Evolutionary conservation across 2,888 invertebrate genomes (phyloP), one percentile per base, ranked within the genome.

Genomic region (Amorpha juglandis): DNA sequence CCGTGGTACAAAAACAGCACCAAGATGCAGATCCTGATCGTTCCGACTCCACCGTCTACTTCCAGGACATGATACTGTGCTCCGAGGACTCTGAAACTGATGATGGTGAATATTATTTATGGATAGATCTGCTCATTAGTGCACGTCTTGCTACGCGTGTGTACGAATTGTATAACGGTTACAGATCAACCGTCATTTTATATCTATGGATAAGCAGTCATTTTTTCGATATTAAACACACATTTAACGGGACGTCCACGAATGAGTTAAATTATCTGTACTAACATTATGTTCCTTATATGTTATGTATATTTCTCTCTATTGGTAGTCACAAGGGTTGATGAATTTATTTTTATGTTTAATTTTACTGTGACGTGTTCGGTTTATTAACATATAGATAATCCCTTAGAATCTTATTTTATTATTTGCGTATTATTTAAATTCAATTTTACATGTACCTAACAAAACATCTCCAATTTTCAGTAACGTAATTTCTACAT

Each of bases 21-120:
- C 94, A 93, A 67, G 97, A 97, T 68, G 95, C 97, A 51, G 97
- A 97, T 83, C 98, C 96, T 55, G 98, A 98, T 83, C 97, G 97
- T 62, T 98, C 98, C 6, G 98, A 98, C 90, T 98, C 98, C 11
- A 98, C 98, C 62, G 98, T 98, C n/a, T 98, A 98, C 91, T 98
- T 98, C 88, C 98, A 98, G 89, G 98, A 98, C 89, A 97, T 98
- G 89, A 95, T 97, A 67, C 97, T 98, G 79, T 98, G 97, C 85
- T 98, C 98, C 0, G 97, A 97, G 82, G 98, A 98, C 83, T 98
- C 97, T 63, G 97, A 97, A 68, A 97, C 96, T 52, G 97, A 97
- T 82, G 98, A 98, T 89, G 98, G 97, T 95, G 91, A 85, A 79
- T 68, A 14, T 47, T 47, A 21, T 47, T 11, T 4, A 27, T 27